Conservation (phyloP, 2,113 vertebrate genomes). For the Pterocles burchelli region DNA sequence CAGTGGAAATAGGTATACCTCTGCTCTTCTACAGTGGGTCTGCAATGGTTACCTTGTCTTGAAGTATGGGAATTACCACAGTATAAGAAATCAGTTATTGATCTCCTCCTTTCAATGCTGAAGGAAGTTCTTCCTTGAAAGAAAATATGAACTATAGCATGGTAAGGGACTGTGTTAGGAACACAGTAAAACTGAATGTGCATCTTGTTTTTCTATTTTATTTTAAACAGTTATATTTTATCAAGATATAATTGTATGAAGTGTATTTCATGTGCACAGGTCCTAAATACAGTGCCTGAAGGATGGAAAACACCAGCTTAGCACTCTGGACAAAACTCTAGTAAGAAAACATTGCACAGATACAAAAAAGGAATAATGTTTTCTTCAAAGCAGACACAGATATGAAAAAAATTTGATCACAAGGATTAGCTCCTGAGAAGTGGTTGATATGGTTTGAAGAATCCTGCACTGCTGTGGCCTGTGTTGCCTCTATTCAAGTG, state of each 20-base stretch:
- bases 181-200: neutral
- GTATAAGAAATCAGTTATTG: neutral
- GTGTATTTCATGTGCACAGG: neutral
- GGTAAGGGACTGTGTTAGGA: neutral
- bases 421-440: neutral
- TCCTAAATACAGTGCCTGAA: neutral
- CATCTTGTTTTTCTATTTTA: neutral
- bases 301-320: neutral
- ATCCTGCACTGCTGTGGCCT: neutral
- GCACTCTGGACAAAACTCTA: neutral
- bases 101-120: neutral
- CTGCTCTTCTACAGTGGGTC: neutral
- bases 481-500: neutral
- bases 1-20: neutral
- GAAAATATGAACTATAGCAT: neutral
- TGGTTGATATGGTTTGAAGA: neutral
- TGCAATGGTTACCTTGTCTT: neutral
- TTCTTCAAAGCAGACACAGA: neutral
- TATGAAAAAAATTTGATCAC: neutral
- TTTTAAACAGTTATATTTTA: neutral
- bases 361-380: neutral
- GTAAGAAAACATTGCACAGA: neutral
- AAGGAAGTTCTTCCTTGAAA: conserved; percentile 7
- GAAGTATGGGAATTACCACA: neutral
- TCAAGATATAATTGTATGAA: neutral